Base-by-base conservation (phyloP, 2,797 vertebrate species). In the Buphagus erythrorhynchus region DNA sequence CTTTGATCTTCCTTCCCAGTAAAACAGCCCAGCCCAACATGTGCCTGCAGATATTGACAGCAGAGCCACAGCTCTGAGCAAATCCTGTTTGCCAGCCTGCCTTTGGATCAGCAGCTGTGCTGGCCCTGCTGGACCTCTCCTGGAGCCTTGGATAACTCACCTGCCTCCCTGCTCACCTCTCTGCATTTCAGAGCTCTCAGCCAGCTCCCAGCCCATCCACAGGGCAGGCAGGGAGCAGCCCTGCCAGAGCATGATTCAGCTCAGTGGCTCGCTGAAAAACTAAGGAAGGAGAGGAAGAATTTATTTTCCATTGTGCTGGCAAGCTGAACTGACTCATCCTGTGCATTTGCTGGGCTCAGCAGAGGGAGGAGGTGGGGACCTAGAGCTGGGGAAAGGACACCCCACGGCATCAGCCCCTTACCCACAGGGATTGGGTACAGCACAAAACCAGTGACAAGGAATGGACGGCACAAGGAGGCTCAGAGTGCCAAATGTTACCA, bases 1-100 rank as follows among this genome's bases (percentile, higher is more conserved):
- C 92, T 81, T 94, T 94, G 90, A 94, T 93, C 79, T 86, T 62
- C 73, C 58, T 78, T 66, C 76, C 89, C 84, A 92, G 69, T 49
- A 9, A 43, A 66, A 46, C 19, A 91, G 80, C 90, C 89, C 89
- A 86, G 85, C 82, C 88, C 91, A 93, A 49, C 49, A 13, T 13
- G 62, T 33, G 92, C 92, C 86, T 84, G 33, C 9, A 88, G 88
- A 78, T 28, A 62, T 0, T 29, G 86, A 88, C 67, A 76, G 84
- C 55, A 76, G 57, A 59, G 63, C 4, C 63, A 43, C 63, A 48
- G 81, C 67, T 79, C 49, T 36, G 73, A 57, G 74, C 18, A 9
- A 84, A 67, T 10, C 28, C 69, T 36, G 71, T 31, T 10, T 65
- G 73, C 76, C 58, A 49, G 72, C 61, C 72, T 74, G 89, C 85